Percentiles rank a stretch among this genome's conserved stretches.
phyloP scores from a whole-genome alignment of 2,888 invertebrate species.

The Oscheius onirici region DNA sequence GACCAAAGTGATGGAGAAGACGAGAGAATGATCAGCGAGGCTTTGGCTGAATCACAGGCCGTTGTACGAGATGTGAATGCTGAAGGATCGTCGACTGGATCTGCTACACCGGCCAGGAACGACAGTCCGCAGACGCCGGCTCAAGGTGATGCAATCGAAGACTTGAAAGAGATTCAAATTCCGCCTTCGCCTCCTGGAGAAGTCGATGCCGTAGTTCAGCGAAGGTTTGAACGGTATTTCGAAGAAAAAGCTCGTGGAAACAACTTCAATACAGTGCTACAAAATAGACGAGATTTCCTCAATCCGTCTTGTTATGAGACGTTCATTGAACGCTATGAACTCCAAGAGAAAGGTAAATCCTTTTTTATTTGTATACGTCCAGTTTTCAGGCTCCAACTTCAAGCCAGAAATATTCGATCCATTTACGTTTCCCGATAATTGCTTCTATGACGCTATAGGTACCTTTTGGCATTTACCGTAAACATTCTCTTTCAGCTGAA shows the following conservation, averaged over 20 bases:
- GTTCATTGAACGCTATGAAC: slow-evolving; percentile 51
- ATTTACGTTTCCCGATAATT: slow-evolving; percentile 49
- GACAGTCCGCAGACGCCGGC: slow-evolving; percentile 24
- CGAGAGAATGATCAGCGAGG: slow-evolving; percentile 44
- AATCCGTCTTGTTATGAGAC: slow-evolving; percentile 57
- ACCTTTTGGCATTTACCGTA: background rate
- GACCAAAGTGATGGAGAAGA: slow-evolving; percentile 41
- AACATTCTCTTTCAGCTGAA: slow-evolving; percentile 29
- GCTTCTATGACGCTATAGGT: slow-evolving; percentile 49
- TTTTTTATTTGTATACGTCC: background rate
- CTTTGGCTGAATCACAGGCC: slow-evolving; percentile 34
- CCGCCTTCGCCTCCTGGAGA: slow-evolving; percentile 31
- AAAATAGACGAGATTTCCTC: slow-evolving; percentile 41
- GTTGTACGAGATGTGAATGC: slow-evolving; percentile 25
- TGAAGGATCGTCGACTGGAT: slow-evolving; percentile 8
- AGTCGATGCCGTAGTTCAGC: slow-evolving; percentile 24
- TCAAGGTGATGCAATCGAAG: slow-evolving; percentile 1
- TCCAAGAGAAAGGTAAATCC: slow-evolving; percentile 48
- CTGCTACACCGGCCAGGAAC: background rate
- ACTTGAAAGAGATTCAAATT: slow-evolving; percentile 1
- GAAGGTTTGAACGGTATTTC: slow-evolving; percentile 38
- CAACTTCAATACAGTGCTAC: slow-evolving; percentile 44
- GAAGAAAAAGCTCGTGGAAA: slow-evolving; percentile 38
- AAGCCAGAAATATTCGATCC: slow-evolving; percentile 48
- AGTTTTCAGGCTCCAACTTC: slow-evolving; percentile 48